Evolutionary conservation across 2,113 vertebrate genomes (phyloP).

Genomic region (Rhinogobius similis): DNA sequence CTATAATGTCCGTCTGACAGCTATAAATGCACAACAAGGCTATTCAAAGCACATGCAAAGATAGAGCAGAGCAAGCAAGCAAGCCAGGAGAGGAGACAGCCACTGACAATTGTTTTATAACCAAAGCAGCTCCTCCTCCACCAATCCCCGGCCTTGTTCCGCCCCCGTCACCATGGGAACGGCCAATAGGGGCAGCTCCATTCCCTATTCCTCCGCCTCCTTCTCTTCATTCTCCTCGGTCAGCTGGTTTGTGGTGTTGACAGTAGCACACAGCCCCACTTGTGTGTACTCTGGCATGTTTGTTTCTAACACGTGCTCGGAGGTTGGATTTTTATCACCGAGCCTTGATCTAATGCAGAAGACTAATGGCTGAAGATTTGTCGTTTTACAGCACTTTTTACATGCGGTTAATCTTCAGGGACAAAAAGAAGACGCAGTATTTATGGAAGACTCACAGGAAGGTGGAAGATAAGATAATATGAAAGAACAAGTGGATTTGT

Average conservation of each 20-base stretch:
- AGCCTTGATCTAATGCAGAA: not conserved
- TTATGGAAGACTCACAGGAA: not conserved
- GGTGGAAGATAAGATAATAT: too few species aligned
- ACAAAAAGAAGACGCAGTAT: too few species aligned
- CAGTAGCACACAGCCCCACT: conserved; percentile 39
- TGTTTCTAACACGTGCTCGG: not conserved
- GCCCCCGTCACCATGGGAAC: conserved; percentile 78
- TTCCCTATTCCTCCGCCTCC: conserved; percentile 41
- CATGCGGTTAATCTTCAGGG: not conserved
- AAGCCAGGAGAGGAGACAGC: conserved; percentile 60
- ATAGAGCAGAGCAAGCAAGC: conserved; percentile 48
- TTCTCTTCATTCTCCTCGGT: conserved; percentile 9
- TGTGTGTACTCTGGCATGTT: conserved; percentile 5
- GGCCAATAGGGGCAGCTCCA: conserved; percentile 61
- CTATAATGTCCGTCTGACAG: conserved; percentile 11
- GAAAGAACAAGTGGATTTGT: not conserved
- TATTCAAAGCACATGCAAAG: conserved; percentile 23
- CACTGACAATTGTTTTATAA: conserved; percentile 73
- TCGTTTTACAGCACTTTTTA: not conserved
- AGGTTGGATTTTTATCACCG: not conserved
- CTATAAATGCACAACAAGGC: conserved; percentile 1
- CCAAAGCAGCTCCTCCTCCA: conserved; percentile 69
- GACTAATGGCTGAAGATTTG: not conserved
- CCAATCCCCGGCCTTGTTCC: conserved; percentile 45
- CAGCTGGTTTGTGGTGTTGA: conserved; percentile 55